These are phyloP conservation scores for Toxonevra muliebris DNA, from an alignment of 2,888 invertebrate species.

Conservation along the genomic window DNA sequence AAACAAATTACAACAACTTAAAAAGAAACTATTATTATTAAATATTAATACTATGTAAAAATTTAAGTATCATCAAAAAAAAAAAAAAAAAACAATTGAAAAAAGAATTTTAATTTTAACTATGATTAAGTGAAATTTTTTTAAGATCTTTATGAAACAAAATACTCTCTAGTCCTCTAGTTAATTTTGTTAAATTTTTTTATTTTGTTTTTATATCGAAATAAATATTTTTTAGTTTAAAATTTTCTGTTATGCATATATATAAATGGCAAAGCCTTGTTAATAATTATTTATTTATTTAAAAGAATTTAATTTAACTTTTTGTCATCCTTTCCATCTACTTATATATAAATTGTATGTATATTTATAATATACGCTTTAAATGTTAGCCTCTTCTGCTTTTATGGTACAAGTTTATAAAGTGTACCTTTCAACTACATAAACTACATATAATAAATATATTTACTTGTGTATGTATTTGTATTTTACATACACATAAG, in stretches of 20 bases:
- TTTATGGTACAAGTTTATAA: slow-evolving; percentile 36
- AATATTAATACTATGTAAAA: slow-evolving; percentile 6
- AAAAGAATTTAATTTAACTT: background rate
- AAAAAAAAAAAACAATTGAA: slow-evolving; percentile 5
- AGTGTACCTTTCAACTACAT: slow-evolving; percentile 39
- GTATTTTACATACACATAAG: slow-evolving; percentile 7
- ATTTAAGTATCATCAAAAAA: slow-evolving; percentile 26
- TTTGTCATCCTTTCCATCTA: background rate
- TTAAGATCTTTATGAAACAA: no score
- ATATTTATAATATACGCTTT: background rate
- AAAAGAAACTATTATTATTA: no score
- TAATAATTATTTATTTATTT: background rate
- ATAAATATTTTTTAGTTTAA: no score
- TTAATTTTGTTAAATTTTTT: no score
- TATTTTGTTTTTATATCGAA: no score
- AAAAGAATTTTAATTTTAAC: no score
- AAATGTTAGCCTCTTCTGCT: background rate
- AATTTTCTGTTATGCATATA: no score
- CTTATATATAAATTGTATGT: background rate
- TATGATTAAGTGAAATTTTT: no score
- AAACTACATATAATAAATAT: slow-evolving; percentile 27
- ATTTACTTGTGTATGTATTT: slow-evolving; percentile 11
- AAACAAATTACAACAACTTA: background rate
- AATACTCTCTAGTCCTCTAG: no score
- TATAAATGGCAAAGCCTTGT: background rate